Evolutionary conservation across 2,797 vertebrate genomes (phyloP).

Genomic region (Acipenser transmontanus): DNA sequence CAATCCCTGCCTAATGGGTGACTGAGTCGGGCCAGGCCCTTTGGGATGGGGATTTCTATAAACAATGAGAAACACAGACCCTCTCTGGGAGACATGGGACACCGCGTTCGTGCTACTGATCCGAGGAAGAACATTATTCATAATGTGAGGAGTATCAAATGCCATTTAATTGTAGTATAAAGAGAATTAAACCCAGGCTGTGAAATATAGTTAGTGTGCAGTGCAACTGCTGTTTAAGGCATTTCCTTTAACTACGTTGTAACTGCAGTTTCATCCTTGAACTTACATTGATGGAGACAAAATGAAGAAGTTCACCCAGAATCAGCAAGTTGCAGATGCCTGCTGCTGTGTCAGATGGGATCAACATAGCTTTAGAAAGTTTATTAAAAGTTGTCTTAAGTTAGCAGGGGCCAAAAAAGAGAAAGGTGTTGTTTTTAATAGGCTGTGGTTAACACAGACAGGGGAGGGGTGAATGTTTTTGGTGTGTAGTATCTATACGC

Average conservation of each 20-base stretch:
- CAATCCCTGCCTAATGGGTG: constrained; percentile 9
- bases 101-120: not conserved
- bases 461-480: constrained; percentile 29
- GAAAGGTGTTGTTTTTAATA: constrained; percentile 3
- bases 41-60: constrained; percentile 12
- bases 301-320: no score
- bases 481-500: constrained; percentile 39
- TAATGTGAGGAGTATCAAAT: not conserved
- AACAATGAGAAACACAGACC: constrained; percentile 6
- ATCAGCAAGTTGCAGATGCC: no score
- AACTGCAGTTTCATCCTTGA: no score
- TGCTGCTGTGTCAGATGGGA: no score
- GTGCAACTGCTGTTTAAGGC: no score
- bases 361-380: no score
- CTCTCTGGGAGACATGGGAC: not conserved
- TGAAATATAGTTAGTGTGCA: no score
- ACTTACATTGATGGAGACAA: no score
- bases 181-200: no score
- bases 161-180: no score
- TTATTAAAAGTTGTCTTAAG: constrained; percentile 21
- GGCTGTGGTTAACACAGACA: constrained; percentile 4
- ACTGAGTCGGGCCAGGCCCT: not conserved
- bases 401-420: constrained; percentile 28
- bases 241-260: no score
- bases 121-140: constrained; percentile 4